Percentiles rank a stretch among this genome's conserved stretches.
Conservation (phyloP, 2,113 vertebrate species). For the Cepphus grylle region DNA sequence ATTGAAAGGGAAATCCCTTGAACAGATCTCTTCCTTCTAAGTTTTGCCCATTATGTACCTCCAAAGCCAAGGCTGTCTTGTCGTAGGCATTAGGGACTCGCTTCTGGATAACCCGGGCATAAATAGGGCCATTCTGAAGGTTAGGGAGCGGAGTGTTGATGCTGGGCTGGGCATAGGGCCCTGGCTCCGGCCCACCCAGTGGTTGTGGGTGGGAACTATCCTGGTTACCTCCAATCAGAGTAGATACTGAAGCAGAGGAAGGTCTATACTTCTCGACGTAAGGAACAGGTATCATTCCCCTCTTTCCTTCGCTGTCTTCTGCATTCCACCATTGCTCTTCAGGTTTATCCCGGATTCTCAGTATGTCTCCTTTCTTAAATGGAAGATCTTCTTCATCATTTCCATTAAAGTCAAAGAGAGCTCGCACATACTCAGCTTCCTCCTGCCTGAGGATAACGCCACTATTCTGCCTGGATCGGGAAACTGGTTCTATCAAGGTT, state of each 20-base stretch:
- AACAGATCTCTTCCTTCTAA: conserved; percentile 77
- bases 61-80: conserved; percentile 98
- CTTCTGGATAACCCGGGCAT: conserved; percentile 98
- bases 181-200: conserved; percentile 89
- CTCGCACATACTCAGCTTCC: conserved; percentile 89
- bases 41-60: conserved; percentile 86
- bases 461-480: conserved; percentile 86
- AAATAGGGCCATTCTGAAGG: conserved; percentile 98
- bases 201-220: conserved; percentile 86
- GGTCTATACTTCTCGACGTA: conserved; percentile 97
- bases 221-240: conserved; percentile 86
- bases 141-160: conserved; percentile 95
- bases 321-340: conserved; percentile 99
- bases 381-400: conserved; percentile 99
- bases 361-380: conserved; percentile 95
- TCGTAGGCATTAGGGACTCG: conserved; percentile 99
- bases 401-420: conserved; percentile 97
- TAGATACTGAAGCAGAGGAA: conserved; percentile 80
- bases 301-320: conserved; percentile 89
- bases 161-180: conserved; percentile 97
- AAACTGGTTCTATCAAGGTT: conserved; percentile 95
- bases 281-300: conserved; percentile 98
- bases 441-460: conserved; percentile 86
- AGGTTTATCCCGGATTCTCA: conserved; percentile 94
- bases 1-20: conserved; percentile 73